Evolutionary conservation across 2,888 invertebrate species (phyloP).

Genomic region (Bellardia bayeri): DNA sequence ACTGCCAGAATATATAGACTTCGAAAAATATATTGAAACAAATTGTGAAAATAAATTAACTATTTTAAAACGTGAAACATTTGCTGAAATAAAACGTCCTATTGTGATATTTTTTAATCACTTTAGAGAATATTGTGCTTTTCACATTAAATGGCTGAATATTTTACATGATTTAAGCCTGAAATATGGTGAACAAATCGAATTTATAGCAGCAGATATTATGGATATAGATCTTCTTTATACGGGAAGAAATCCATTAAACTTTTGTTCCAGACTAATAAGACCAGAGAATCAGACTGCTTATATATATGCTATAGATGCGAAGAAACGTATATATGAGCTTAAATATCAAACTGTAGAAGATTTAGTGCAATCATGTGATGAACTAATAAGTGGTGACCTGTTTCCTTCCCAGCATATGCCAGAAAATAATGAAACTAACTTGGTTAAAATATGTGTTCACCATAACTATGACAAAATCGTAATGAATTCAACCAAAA

Average conservation of each 20-base stretch:
- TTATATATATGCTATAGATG: background rate
- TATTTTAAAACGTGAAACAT: slow-evolving; percentile 25
- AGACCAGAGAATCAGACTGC: slow-evolving; percentile 35
- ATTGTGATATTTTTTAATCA: slow-evolving; percentile 29
- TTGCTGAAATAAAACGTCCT: background rate
- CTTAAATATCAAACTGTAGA: slow-evolving; percentile 5
- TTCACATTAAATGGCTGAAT: slow-evolving; percentile 46
- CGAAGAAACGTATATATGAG: slow-evolving; percentile 21
- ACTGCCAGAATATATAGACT: background rate
- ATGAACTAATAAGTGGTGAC: slow-evolving; percentile 56
- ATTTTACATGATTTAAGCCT: slow-evolving; percentile 2
- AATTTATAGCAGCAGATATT: slow-evolving; percentile 47
- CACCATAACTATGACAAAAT: slow-evolving; percentile 57
- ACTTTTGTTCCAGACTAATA: background rate
- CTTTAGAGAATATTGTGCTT: slow-evolving; percentile 43
- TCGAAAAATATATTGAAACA: slow-evolving; percentile 11
- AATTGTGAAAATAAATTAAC: slow-evolving; percentile 20
- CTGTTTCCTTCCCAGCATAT: slow-evolving; percentile 49
- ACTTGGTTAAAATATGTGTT: slow-evolving; percentile 63
- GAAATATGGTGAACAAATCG: slow-evolving; percentile 37
- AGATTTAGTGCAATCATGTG: slow-evolving; percentile 64
- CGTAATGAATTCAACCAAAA: slow-evolving; percentile 42
- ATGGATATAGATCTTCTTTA: slow-evolving; percentile 44
- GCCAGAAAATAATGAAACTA: background rate
- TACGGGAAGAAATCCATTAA: slow-evolving; percentile 4